Evolutionary conservation across 2,888 invertebrate species (phyloP), one percentile per base, ranked within the genome.

Genomic region (Cephonodes hylas): DNA sequence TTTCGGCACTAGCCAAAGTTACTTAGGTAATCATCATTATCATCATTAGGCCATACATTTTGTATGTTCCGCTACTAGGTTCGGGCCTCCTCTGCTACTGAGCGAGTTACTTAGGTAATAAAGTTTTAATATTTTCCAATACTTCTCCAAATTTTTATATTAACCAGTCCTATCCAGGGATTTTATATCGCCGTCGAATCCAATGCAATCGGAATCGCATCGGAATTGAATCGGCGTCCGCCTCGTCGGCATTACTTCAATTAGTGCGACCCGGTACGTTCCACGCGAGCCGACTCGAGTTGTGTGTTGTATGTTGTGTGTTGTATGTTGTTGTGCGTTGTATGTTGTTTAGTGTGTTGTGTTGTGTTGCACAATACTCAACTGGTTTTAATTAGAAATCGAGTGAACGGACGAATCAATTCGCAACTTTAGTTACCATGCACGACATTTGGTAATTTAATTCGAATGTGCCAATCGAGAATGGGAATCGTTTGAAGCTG

Each of bases 211-310:
- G 76, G 74, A 76, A 72, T 64, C 65, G 66, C 59, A 65, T 67
- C 63, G 71, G 61, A 73, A 80, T 80, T 74, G 78, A 73, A 75
- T 75, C 66, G 68, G 58, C 67, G 69, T 64, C 61, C 70, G 69
- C 64, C 69, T 62, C 59, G 65, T 67, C 62, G 68, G 63, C 62
- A 73, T 77, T 74, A 74, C 69, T 74, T 71, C 78, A 76, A 80
- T 80, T 79, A 80, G 69, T 38, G 38, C 10, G n/a, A 65, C 61
- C 56, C 64, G 61, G 56, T 31, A 27, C 31, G 53, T 53, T 10
- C 53, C 53, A 53, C 31, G 27, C 31, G 53, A 53, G 8, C 27
- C 27, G 25, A 2, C 25, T 27, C 27, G n/a, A 10, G 27, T 22
- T 31, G 31, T 53, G 31, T 18, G 38, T 38, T 5, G 34, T 34